Evolutionary conservation across 2,888 invertebrate species (phyloP).

Genomic region (Shargacucullia verbasci): DNA sequence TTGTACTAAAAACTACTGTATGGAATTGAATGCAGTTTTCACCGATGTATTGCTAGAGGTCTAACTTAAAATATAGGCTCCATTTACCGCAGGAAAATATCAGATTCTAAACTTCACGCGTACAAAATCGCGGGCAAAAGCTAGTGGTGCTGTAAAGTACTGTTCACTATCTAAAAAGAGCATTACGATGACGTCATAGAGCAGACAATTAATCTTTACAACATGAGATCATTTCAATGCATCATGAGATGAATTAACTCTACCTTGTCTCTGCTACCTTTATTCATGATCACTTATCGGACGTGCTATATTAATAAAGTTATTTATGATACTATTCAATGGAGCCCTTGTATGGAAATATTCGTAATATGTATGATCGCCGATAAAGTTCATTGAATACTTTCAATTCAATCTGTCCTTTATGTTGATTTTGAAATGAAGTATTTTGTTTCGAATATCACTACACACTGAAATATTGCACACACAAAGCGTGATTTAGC

Average conservation of each 20-base stretch:
- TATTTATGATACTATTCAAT: slow-evolving; percentile 39
- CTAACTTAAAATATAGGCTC: no score
- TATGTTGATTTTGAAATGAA: no score
- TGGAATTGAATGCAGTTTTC: no score
- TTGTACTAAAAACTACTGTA: no score
- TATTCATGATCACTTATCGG: slow-evolving; percentile 42
- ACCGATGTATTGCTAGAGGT: no score
- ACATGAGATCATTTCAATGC: slow-evolving; percentile 27
- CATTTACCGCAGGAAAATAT: no score
- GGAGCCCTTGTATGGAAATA: slow-evolving; percentile 36
- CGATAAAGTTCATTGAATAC: slow-evolving; percentile 31
- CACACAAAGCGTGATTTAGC: no score
- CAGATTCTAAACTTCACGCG: no score
- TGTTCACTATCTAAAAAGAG: not conserved
- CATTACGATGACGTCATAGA: slow-evolving; percentile 33
- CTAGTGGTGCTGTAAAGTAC: not conserved
- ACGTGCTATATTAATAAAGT: slow-evolving; percentile 43
- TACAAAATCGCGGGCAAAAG: no score
- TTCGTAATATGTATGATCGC: slow-evolving; percentile 18
- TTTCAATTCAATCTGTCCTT: not conserved
- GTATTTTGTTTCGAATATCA: no score
- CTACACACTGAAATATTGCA: no score
- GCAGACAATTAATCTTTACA: slow-evolving; percentile 28
- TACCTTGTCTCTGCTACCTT: slow-evolving; percentile 34
- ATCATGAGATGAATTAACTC: slow-evolving; percentile 29